These are phyloP conservation scores for Drosophila sechellia DNA, from an alignment of 1,140 invertebrate genomes.

Conservation along the genomic window DNA sequence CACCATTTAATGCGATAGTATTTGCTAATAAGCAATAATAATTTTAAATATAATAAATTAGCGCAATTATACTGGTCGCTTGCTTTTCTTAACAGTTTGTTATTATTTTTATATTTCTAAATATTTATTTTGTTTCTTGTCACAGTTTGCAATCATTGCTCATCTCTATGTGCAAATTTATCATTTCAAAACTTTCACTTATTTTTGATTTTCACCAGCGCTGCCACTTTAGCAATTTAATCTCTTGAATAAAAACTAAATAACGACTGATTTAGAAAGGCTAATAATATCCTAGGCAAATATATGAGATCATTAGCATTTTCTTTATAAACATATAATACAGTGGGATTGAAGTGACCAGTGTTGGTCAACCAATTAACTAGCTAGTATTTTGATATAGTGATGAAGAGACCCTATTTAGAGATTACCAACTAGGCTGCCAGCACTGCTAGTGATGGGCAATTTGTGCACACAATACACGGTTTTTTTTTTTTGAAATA, in stretches of 20 bases:
- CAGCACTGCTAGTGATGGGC: constrained; percentile 13
- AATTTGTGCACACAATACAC: background rate
- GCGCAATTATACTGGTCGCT: background rate
- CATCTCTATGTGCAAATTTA: background rate
- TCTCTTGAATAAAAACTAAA: background rate
- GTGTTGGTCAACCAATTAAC: background rate
- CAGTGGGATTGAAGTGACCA: background rate
- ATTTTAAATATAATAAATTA: background rate
- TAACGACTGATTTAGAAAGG: too few species aligned
- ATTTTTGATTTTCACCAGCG: constrained; percentile 10
- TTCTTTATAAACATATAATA: too few species aligned
- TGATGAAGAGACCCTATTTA: background rate
- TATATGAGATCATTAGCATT: too few species aligned
- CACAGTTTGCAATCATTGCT: background rate
- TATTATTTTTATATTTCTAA: background rate
- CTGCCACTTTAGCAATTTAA: background rate
- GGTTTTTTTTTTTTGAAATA: constrained; percentile 19
- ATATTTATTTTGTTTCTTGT: background rate
- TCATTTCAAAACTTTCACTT: constrained; percentile 27
- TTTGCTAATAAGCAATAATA: background rate
- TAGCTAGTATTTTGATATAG: background rate
- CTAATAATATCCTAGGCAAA: too few species aligned
- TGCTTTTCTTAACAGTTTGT: background rate
- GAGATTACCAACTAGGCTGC: background rate
- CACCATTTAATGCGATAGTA: background rate